Evolutionary conservation across 2,888 invertebrate species (phyloP).

Genomic region (Drosophila multiciliata): DNA sequence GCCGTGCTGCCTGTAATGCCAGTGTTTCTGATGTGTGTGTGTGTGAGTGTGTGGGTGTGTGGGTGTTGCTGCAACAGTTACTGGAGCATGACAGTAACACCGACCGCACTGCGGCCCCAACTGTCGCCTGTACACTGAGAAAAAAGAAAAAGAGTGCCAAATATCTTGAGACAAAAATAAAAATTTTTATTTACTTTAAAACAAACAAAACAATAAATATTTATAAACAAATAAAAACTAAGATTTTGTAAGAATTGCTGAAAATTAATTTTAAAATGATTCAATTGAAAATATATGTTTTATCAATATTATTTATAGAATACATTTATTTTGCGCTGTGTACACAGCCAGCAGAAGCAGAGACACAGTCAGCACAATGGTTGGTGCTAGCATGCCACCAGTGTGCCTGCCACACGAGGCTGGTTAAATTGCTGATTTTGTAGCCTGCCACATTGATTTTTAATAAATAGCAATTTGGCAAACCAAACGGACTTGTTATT

Average conservation of each 20-base stretch:
- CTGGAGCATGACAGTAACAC: slow-evolving; percentile 59
- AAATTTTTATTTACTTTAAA: neutral
- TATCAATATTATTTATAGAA: neutral
- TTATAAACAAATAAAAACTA: no score
- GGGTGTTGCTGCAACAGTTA: slow-evolving; percentile 63
- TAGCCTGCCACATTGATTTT: slow-evolving; percentile 73
- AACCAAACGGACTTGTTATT: slow-evolving; percentile 66
- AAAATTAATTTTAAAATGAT: no score
- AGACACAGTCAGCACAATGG: slow-evolving; percentile 5
- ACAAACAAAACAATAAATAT: neutral
- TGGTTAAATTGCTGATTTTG: slow-evolving; percentile 77
- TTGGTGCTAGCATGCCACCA: slow-evolving; percentile 24
- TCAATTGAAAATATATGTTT: neutral
- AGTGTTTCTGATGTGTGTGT: neutral
- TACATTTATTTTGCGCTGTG: neutral
- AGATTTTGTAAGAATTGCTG: fast-evolving
- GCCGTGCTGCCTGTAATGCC: slow-evolving; percentile 10
- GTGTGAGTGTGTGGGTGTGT: slow-evolving; percentile 8
- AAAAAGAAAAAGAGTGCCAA: neutral
- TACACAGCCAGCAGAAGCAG: slow-evolving; percentile 36
- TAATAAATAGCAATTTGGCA: slow-evolving; percentile 77
- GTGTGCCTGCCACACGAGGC: slow-evolving; percentile 42
- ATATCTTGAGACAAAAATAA: neutral
- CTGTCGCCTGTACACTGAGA: slow-evolving; percentile 17
- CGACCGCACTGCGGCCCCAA: slow-evolving; percentile 52